A percentile compares a stretch with the other conserved stretches of the same genome.
Evolutionary conservation across 2,888 invertebrate genomes (phyloP).

Genomic region (Drosophila sordidula): DNA sequence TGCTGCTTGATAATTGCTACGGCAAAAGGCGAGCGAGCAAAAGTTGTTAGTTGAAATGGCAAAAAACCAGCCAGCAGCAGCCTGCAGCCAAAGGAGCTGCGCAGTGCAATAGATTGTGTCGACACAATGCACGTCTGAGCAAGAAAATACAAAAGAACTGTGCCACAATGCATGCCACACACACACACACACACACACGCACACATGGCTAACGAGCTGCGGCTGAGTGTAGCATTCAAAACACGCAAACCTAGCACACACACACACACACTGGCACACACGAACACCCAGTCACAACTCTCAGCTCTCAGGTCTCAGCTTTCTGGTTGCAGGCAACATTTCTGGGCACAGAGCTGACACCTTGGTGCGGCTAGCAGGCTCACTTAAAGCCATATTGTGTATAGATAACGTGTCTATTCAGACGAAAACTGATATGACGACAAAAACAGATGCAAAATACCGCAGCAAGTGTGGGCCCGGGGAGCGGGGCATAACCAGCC

Average conservation of each 20-base stretch:
- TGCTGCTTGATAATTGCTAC: slow-evolving; percentile 65
- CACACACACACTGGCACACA: background rate
- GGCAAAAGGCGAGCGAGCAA: slow-evolving; percentile 54
- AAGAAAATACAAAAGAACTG: slow-evolving; percentile 60
- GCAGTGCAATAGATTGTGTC: slow-evolving; percentile 57
- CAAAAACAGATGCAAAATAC: slow-evolving; percentile 57
- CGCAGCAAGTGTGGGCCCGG: slow-evolving; percentile 4
- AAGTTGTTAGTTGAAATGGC: slow-evolving; percentile 54
- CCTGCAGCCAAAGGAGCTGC: slow-evolving; percentile 2
- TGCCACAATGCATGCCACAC: slow-evolving; percentile 52
- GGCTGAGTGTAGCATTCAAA: slow-evolving; percentile 55
- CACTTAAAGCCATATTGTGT: slow-evolving; percentile 77
- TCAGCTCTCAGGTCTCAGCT: background rate
- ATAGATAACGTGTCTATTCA: slow-evolving; percentile 80
- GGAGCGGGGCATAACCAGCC: background rate
- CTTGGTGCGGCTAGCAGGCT: slow-evolving; percentile 38
- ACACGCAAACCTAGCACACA: slow-evolving; percentile 36
- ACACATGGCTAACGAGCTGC: slow-evolving; percentile 58
- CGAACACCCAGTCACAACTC: background rate
- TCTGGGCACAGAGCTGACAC: slow-evolving; percentile 31
- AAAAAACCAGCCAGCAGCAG: slow-evolving; percentile 28
- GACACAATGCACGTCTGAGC: slow-evolving; percentile 61
- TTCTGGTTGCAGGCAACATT: slow-evolving; percentile 10
- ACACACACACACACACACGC: slow-evolving; percentile 17
- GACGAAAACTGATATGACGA: slow-evolving; percentile 76